Evolutionary conservation across 2,113 vertebrate genomes (phyloP).

Genomic region (Nanorana parkeri): DNA sequence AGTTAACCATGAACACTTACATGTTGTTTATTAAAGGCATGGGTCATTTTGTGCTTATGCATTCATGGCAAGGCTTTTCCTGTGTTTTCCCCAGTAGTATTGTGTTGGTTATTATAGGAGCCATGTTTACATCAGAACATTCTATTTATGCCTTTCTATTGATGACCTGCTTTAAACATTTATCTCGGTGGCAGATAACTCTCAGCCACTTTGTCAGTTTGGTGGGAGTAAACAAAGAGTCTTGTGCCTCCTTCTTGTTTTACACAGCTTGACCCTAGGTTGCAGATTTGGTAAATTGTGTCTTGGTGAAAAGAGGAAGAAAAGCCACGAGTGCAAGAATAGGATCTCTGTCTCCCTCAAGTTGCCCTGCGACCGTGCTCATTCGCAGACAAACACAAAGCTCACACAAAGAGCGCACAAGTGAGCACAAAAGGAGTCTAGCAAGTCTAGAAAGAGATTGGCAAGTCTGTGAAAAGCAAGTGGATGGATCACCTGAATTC

Average conservation of each 20-base stretch:
- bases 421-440: conserved; percentile 32
- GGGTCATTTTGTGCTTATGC: no score
- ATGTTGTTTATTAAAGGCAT: no score
- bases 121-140: neutral
- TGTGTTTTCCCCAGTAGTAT: neutral
- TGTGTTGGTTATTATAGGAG: neutral
- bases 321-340: conserved; percentile 47
- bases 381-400: conserved; percentile 43
- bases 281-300: conserved; percentile 53
- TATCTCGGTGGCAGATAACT: conserved; percentile 42
- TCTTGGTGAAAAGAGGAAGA: conserved; percentile 46
- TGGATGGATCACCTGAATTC: neutral
- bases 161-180: conserved; percentile 37
- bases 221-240: conserved; percentile 43
- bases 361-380: conserved; percentile 42
- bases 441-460: conserved; percentile 31
- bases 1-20: no score
- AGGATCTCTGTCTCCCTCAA: conserved; percentile 37
- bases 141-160: neutral
- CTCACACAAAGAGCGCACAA: conserved; percentile 44
- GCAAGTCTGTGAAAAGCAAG: conserved; percentile 19
- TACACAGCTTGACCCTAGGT: conserved; percentile 57
- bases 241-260: conserved; percentile 53
- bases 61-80: neutral
- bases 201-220: conserved; percentile 25